These are phyloP conservation scores for Campoletis sonorensis DNA, from an alignment of 1,140 invertebrate genomes.

Conservation along the genomic window DNA sequence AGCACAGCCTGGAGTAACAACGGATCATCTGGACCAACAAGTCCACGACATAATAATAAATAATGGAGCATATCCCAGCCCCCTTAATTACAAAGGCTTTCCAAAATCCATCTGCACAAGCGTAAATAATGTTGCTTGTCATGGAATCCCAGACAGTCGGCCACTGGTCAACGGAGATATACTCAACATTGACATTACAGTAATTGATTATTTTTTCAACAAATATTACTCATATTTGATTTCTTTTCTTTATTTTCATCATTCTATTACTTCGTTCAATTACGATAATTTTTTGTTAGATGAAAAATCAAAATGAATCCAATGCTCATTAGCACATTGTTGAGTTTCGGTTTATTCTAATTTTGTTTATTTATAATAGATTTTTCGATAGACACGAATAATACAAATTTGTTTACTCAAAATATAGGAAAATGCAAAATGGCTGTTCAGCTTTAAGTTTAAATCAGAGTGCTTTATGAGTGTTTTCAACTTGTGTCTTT, in stretches of 20 bases:
- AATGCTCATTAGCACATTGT: neutral
- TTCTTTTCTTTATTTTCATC: neutral
- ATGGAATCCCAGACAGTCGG: conserved; percentile 95
- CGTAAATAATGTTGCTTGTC: conserved; percentile 95
- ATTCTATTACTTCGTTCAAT: neutral
- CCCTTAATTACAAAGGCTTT: conserved; percentile 90
- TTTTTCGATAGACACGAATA: too few relatives aligned
- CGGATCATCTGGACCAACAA: conserved; percentile 89
- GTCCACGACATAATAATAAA: conserved; percentile 85
- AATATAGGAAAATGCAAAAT: too few relatives aligned
- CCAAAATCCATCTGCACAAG: conserved; percentile 97
- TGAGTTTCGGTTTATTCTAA: neutral
- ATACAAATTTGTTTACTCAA: too few relatives aligned
- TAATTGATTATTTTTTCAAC: conserved; percentile 75
- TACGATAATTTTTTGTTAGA: too few relatives aligned
- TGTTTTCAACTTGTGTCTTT: conserved; percentile 12
- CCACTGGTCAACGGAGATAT: conserved; percentile 91
- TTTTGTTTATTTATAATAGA: neutral
- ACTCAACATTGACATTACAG: conserved; percentile 94
- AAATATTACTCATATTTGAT: too few relatives aligned
- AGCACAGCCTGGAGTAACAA: conserved; percentile 87
- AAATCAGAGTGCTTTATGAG: too few relatives aligned
- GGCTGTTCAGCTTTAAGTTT: too few relatives aligned
- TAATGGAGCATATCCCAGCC: conserved; percentile 92
- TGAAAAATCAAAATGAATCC: too few relatives aligned